phyloP scores from a whole-genome alignment of 2,888 invertebrate species.

The Saturnia pavonia region DNA sequence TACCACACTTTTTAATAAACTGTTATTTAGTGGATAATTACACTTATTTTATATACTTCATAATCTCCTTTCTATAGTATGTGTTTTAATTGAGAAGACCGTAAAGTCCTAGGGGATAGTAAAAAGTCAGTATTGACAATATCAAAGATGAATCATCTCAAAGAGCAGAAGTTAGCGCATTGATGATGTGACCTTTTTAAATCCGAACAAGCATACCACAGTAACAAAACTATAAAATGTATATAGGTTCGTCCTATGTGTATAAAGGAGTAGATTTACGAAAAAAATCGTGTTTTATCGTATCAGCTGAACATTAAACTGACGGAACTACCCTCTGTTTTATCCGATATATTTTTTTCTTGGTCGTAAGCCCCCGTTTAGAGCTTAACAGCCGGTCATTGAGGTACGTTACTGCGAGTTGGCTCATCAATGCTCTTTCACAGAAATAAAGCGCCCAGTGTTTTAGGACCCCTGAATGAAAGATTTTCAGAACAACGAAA shows the following conservation, averaged over 20 bases:
- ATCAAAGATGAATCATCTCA: no score
- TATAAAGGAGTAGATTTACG: not conserved
- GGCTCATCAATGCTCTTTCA: constrained; percentile 66
- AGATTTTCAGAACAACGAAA: constrained; percentile 37
- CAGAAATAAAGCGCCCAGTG: constrained; percentile 60
- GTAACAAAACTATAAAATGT: not conserved
- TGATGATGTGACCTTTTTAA: not conserved
- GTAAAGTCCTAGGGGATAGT: no score
- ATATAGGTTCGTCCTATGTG: not conserved
- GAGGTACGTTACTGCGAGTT: constrained; percentile 64
- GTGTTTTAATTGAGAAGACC: no score
- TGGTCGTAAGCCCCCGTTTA: constrained; percentile 56
- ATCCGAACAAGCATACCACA: not conserved
- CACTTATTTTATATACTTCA: no score
- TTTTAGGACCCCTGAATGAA: constrained; percentile 40
- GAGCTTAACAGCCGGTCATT: constrained; percentile 67
- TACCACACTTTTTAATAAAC: no score
- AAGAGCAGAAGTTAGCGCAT: no score
- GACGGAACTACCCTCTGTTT: constrained; percentile 40
- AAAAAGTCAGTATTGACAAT: no score
- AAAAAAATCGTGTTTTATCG: constrained; percentile 20
- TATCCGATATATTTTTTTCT: constrained; percentile 53
- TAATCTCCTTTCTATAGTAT: no score
- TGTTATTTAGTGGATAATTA: no score
- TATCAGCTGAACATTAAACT: constrained; percentile 38